Evolutionary conservation across 2,888 invertebrate genomes (phyloP), one percentile per base, ranked within the genome.

Genomic region (Papilio gigon): DNA sequence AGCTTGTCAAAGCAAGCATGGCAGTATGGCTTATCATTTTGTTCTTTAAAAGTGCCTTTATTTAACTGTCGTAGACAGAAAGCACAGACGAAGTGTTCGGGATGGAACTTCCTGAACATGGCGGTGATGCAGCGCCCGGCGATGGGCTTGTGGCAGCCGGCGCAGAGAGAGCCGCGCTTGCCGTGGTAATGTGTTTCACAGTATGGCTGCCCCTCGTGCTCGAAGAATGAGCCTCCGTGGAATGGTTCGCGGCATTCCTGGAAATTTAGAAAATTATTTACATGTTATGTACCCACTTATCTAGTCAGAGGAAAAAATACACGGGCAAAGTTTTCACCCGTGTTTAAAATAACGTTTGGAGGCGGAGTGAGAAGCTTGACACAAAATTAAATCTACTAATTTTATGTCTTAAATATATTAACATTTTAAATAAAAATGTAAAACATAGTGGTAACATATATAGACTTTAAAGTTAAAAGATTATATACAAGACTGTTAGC

Each of bases 151-250:
- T 98, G 98, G 87, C 99, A 99, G 72, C 98, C 98, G 72, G 98
- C 98, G 89, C 99, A 99, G 6, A 99, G 94, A 0, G 99, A 99
- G 65, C 99, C 99, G 35, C 98, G 94, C 85, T 98, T 98, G 74
- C 98, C 97, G 90, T 99, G 99, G 90, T 99, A 99, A 89, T 99
- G 99, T 0, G 98, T 98, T 92, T 99, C 99, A 88, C 99, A 99
- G 89, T 99, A 99, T 0, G 99, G 99, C 78, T 97, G 94, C 17
- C 99, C 98, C 85, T 99, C 98, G 88, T 99, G 98, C 89, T 99
- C 99, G 90, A 98, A 99, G 94, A 99, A 99, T 60, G 98, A 98
- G 1, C 99, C 98, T 27, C 98, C 98, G 84, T 98, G 97, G 93
- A 99, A 99, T 9, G 98, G 97, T 85, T 97, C 97, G 75, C 97